Percentiles rank a stretch among this genome's conserved stretches.
Conservation (phyloP, 2,888 invertebrate genomes). For the Congeria kusceri region DNA sequence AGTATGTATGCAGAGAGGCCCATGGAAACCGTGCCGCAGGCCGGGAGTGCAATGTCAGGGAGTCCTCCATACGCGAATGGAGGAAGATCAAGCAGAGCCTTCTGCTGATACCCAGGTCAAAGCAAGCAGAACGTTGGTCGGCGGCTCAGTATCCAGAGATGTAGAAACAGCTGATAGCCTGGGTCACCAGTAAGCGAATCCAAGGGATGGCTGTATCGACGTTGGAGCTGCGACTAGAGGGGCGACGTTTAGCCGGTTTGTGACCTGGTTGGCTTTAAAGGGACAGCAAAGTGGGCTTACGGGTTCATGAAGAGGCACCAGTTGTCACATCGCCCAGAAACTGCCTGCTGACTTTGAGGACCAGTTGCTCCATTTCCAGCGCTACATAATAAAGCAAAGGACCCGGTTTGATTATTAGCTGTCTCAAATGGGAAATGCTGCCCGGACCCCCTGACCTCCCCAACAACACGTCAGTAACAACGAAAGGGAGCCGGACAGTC, state of each 20-base stretch:
- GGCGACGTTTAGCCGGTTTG: not conserved
- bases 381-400: no score
- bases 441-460: no score
- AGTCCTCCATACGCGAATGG: not conserved
- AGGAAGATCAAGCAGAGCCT: not conserved
- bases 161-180: not conserved
- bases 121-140: not conserved
- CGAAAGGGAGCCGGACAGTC: no score
- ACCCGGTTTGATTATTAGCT: no score
- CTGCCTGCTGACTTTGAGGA: no score
- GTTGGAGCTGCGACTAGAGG: not conserved
- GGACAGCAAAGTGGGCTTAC: not conserved
- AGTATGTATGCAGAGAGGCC: no score
- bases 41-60: not conserved
- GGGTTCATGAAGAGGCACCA: not conserved
- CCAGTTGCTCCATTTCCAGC: no score
- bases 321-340: no score
- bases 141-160: not conserved
- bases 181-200: not conserved
- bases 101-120: not conserved
- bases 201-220: not conserved
- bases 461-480: no score
- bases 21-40: not conserved
- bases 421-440: no score
- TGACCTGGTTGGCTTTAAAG: not conserved